phyloP scores from a whole-genome alignment of 2,797 vertebrate species.

The Spinibarbus caldwelli region DNA sequence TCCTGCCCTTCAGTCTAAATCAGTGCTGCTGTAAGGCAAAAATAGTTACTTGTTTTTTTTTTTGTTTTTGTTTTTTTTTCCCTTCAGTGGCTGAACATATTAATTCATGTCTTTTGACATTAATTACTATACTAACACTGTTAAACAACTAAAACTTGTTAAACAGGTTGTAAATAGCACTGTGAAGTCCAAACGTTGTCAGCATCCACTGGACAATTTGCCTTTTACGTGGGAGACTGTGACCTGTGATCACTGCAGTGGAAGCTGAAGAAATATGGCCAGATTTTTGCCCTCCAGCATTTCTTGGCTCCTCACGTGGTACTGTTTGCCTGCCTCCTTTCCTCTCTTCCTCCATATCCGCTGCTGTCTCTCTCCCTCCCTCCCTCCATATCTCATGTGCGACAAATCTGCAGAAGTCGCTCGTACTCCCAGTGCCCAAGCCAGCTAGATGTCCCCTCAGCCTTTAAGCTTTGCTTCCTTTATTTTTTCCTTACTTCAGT shows the following conservation, averaged over 20 bases:
- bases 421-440: conserved; percentile 34
- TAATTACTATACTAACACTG: not conserved
- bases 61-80: no score
- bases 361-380: not conserved
- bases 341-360: not conserved
- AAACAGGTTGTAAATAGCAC: not conserved
- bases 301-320: conserved; percentile 52
- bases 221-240: conserved; percentile 52
- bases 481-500: conserved; percentile 26
- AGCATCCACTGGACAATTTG: conserved; percentile 48
- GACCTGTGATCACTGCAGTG: conserved; percentile 58
- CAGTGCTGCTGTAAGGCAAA: not conserved
- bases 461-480: conserved; percentile 23
- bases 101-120: not conserved
- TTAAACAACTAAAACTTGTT: not conserved
- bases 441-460: conserved; percentile 19
- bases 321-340: conserved; percentile 16
- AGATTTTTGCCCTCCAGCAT: conserved; percentile 66
- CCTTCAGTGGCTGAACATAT: not conserved
- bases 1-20: no score
- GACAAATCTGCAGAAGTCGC: conserved; percentile 65
- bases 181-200: not conserved
- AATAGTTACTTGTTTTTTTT: not conserved
- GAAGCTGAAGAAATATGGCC: conserved; percentile 67
- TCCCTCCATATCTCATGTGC: conserved; percentile 53